These are phyloP conservation scores for Paramormyrops kingsleyae DNA, from an alignment of 2,113 vertebrate species.

Conservation along the genomic window DNA sequence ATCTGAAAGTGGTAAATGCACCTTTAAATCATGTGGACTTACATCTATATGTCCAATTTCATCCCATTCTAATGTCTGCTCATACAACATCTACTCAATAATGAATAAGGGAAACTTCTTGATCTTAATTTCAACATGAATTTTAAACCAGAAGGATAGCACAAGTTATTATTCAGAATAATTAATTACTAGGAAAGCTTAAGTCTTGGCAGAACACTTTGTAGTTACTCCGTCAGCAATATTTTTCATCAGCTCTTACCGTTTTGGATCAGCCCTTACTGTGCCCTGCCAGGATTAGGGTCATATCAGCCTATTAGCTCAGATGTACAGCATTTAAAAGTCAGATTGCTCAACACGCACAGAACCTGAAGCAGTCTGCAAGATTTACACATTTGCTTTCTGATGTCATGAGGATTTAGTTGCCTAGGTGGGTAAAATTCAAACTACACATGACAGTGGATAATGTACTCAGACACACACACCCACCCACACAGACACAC, in stretches of 20 bases:
- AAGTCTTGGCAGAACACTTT: not conserved
- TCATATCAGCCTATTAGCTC: not conserved
- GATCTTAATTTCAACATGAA: not conserved
- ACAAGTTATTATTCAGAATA: slow-evolving; percentile 1
- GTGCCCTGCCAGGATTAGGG: not conserved
- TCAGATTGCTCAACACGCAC: not conserved
- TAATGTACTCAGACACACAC: not conserved
- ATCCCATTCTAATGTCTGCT: not conserved
- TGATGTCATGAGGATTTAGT: not conserved
- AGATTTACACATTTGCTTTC: not conserved
- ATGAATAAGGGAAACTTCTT: not conserved
- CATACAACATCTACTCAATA: not conserved
- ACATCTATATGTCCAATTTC: not conserved
- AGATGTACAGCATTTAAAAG: not conserved
- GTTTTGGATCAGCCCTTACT: not conserved
- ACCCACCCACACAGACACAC: not conserved
- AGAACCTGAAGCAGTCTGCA: not conserved
- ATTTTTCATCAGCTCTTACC: not conserved
- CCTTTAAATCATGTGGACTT: not conserved
- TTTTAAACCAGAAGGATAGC: not conserved
- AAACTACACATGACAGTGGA: not conserved
- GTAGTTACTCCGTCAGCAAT: not conserved
- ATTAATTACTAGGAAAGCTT: not conserved
- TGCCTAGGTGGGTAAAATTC: not conserved
- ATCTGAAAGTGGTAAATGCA: not conserved